Evolutionary conservation across 1,140 invertebrate species (phyloP).

Genomic region (Cotesia vestalis): DNA sequence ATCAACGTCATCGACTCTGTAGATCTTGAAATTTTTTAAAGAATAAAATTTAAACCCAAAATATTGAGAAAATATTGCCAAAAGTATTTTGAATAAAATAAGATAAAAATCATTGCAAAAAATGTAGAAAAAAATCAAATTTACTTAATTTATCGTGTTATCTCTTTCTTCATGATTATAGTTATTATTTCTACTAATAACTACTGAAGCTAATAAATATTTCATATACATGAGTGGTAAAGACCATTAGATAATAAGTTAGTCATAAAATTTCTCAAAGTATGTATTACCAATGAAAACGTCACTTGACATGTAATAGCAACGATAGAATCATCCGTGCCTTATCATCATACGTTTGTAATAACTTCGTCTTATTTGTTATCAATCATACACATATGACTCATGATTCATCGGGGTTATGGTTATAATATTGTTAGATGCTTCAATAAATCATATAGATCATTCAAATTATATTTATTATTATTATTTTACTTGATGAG

Average conservation of each 20-base stretch:
- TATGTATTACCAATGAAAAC: background rate
- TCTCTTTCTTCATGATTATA: background rate
- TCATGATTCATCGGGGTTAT: background rate
- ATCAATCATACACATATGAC: background rate
- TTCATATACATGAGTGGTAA: background rate
- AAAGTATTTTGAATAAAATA: too few relatives aligned
- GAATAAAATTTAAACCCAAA: too few relatives aligned
- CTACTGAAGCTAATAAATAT: background rate
- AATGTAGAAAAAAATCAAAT: too few relatives aligned
- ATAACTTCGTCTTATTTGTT: conserved; percentile 7
- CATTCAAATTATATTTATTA: background rate
- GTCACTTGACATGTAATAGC: background rate
- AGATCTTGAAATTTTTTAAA: too few relatives aligned
- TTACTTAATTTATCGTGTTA: background rate
- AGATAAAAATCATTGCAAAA: too few relatives aligned
- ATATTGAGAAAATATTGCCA: too few relatives aligned
- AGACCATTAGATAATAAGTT: conserved; percentile 4
- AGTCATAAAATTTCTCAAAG: background rate
- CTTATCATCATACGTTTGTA: conserved; percentile 6
- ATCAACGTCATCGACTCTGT: too few relatives aligned
- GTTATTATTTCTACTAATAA: too few relatives aligned
- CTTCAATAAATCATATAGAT: background rate
- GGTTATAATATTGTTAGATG: background rate
- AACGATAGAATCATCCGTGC: background rate
- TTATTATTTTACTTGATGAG: background rate